Evolutionary conservation across 1,140 invertebrate genomes (phyloP).

Genomic region (Aphis gossypii): DNA sequence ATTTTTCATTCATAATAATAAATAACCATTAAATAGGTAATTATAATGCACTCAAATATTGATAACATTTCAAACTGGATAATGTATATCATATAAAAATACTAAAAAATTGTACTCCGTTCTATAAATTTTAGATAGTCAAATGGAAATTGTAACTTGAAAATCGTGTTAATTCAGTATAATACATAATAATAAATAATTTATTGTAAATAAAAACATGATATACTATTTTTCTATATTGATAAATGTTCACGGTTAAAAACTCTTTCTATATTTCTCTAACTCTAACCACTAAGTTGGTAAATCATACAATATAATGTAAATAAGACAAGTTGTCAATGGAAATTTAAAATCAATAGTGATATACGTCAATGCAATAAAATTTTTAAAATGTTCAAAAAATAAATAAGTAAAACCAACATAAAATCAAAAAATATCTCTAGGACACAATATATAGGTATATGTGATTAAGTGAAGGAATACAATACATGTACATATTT

Average conservation of each 20-base stretch:
- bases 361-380: background rate
- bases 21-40: background rate
- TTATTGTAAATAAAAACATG: background rate
- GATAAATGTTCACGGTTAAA: background rate
- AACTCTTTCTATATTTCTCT: background rate
- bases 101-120: background rate
- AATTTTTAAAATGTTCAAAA: background rate
- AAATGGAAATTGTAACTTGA: background rate
- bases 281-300: background rate
- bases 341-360: background rate
- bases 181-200: background rate
- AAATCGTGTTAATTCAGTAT: background rate
- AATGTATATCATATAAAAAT: background rate
- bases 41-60: background rate
- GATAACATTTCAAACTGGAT: background rate
- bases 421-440: too few species aligned
- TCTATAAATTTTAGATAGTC: background rate
- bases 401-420: too few species aligned
- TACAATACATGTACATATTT: too few species aligned
- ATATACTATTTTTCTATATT: background rate
- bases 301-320: background rate
- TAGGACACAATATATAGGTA: too few species aligned
- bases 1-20: background rate
- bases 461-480: too few species aligned
- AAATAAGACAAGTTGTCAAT: background rate